Evolutionary conservation across 2,113 vertebrate genomes (phyloP).

Genomic region (Neotoma lepida): DNA sequence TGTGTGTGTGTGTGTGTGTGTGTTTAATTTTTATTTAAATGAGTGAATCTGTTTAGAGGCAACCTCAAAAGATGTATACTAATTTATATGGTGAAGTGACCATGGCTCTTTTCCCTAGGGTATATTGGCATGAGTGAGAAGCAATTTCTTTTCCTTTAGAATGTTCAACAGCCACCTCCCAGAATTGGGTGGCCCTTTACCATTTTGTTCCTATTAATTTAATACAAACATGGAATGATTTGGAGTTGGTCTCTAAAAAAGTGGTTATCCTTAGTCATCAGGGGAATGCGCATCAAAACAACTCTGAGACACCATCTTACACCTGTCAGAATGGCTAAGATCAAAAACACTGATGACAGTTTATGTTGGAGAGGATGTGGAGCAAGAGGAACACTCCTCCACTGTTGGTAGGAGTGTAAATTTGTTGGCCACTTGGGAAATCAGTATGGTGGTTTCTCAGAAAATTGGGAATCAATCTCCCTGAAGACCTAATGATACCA

Average conservation of each 20-base stretch:
- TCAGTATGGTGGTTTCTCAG: no score
- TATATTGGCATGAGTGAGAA: background rate
- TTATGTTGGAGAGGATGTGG: no score
- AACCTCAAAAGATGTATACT: background rate
- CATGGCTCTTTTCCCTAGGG: background rate
- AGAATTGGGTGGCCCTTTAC: background rate
- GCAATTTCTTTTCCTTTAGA: background rate
- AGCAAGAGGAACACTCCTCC: no score
- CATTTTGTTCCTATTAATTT: background rate
- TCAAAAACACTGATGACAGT: no score
- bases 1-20: background rate
- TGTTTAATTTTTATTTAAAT: slow-evolving; percentile 45
- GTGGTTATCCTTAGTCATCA: background rate
- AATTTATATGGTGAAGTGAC: background rate
- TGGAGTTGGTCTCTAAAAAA: background rate
- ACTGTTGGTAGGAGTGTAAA: no score
- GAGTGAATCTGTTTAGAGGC: background rate
- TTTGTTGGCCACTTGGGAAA: no score
- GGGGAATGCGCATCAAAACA: no score
- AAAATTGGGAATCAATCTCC: no score
- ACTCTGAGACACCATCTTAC: no score
- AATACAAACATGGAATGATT: background rate
- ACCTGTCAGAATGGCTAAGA: no score
- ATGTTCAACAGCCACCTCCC: background rate
- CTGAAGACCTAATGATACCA: no score